Evolutionary conservation across 2,888 invertebrate genomes (phyloP), one percentile per base, ranked within the genome.

Genomic region (Caenorhabditis zanzibari): DNA sequence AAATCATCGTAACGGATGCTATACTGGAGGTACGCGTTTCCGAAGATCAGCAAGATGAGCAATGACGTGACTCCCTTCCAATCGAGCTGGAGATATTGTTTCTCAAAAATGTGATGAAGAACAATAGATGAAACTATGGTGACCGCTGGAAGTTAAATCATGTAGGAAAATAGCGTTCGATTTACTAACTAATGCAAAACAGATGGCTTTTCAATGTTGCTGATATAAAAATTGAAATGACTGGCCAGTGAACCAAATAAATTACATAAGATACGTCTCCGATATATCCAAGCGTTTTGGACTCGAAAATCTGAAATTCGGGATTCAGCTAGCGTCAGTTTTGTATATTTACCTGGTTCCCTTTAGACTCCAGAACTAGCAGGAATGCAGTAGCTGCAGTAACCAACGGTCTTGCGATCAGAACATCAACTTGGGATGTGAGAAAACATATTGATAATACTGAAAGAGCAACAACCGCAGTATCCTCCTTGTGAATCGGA

Each of bases 211-310:
- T 77, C 14, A 59, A 14, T 28, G 44, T 38, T 6, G 49, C 32
- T 22, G 24, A 19, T n/a, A 26, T 26, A n/a, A 69, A 58, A 9
- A 77, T 49, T 22, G 68, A 22, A 16, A 77, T 47, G 9, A 76
- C 10, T 10, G 75, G 75, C 75, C 75, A 76, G 35, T 76, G 75
- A 58, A 76, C 26, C 1, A 76, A 35, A 38, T 77, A 77, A 19
- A 77, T 59, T 0, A 69, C 41, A 68, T 77, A 77, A n/a, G 76
- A 77, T 7, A 77, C 14, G 38, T 77, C 69, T 0, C 76, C 76
- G 16, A 64, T 47, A 16, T 64, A 64, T 9, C 41, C 56, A 6
- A 69, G n/a, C 5, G 10, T 7, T 22, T 14, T 32, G 26, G 58
- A 59, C n/a, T 69, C 41, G 14, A 77, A 12, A 47, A 77, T 47